Evolutionary conservation across 2,113 vertebrate genomes (phyloP), one percentile per base, ranked within the genome.

Genomic region (Chionodraco myersi): DNA sequence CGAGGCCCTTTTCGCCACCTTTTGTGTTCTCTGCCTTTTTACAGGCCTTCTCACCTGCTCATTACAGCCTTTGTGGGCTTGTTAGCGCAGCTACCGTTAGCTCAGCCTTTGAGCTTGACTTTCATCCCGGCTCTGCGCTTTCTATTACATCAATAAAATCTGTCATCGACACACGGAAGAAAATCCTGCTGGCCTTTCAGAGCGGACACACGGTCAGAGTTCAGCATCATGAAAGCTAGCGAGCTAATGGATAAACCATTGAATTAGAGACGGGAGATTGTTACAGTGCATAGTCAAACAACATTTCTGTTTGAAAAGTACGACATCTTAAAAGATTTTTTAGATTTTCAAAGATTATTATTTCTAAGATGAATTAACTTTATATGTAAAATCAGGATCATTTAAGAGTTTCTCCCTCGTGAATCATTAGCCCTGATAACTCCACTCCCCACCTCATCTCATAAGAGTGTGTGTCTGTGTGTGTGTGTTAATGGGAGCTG

Each of bases 41-140:
- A 85, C 75, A 23, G 85, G 62, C 74, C 23, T 57, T 63, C 79
- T 91, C 87, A 89, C 84, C 84, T 86, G 86, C 89, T 91, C 90
- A 83, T 92, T 92, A 92, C 66, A 79, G 82, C 61, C 79, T 84
- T 75, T 78, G 74, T 62, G 65, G 73, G 82, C 85, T 83, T 83
- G 79, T 90, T 90, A 88, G 88, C 52, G 13, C 60, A 66, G 66
- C 85, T 82, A 82, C 71, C 26, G 11, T 85, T 86, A 85, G 81
- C 23, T 10, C 82, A 83, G 88, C 80, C 86, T 90, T 91, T 82
- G 79, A 88, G 85, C 69, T 83, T 51, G 49, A 84, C 67, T 64
- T 68, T 90, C 64, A 75, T 73, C 72, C 57, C 30, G 26, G 69
- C 59, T 54, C 66, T 49, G 18, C 26, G 21, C 70, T 56, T 73